Conservation (phyloP, 2,797 vertebrate species). For the Melopsittacus undulatus region DNA sequence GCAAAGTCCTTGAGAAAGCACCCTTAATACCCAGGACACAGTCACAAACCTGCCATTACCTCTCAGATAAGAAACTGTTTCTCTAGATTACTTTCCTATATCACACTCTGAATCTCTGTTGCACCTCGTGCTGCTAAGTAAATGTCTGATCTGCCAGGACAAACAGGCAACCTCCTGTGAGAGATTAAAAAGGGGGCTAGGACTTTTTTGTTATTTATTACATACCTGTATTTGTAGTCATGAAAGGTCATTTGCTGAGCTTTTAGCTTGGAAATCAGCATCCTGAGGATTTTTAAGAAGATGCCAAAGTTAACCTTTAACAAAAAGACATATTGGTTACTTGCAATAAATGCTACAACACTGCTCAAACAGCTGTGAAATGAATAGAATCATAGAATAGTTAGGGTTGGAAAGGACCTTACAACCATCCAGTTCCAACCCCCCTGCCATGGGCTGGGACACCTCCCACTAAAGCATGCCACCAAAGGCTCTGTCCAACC, state of each 20-base stretch:
- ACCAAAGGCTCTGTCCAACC: too few relatives aligned
- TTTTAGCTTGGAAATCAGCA: slow-evolving; percentile 93
- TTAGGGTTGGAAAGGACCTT: too few relatives aligned
- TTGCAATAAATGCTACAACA: background rate
- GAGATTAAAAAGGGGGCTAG: background rate
- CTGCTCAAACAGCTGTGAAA: background rate
- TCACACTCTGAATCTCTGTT: background rate
- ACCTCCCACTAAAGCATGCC: too few relatives aligned
- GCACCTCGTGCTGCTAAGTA: background rate
- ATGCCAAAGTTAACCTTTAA: slow-evolving; percentile 92
- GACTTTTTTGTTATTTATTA: background rate
- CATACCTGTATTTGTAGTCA: slow-evolving; percentile 96
- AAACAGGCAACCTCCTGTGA: background rate
- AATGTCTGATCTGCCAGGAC: background rate
- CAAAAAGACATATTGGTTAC: slow-evolving; percentile 27
- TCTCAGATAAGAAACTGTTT: background rate
- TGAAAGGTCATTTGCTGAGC: slow-evolving; percentile 91
- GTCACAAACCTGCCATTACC: background rate
- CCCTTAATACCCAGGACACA: background rate
- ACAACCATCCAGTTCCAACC: too few relatives aligned
- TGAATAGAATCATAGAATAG: background rate
- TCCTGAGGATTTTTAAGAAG: slow-evolving; percentile 92
- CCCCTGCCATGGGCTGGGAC: too few relatives aligned
- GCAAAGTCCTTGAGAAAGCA: background rate
- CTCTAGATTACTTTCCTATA: background rate